Evolutionary conservation across 2,888 invertebrate genomes (phyloP).

Genomic region (Ametastegia equiseti): DNA sequence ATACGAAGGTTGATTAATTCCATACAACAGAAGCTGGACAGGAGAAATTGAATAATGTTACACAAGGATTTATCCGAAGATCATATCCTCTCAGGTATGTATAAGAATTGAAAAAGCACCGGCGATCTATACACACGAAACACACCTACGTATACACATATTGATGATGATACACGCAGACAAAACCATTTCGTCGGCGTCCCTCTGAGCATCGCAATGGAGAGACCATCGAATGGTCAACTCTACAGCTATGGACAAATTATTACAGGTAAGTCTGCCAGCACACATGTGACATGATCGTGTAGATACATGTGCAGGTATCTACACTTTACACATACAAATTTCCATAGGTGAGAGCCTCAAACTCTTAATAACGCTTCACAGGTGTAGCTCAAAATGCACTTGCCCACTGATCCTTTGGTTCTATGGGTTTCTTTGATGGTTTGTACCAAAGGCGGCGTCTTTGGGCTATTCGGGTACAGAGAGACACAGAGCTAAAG

Average conservation of each 20-base stretch:
- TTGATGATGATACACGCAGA: neutral
- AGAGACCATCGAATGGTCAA: neutral
- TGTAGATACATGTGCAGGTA: too few relatives aligned
- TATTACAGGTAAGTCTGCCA: neutral
- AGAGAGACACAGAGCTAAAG: neutral
- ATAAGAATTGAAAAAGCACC: neutral
- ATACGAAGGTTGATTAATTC: slow-evolving; percentile 2
- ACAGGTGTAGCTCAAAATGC: slow-evolving; percentile 15
- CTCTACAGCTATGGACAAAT: neutral
- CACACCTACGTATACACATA: neutral
- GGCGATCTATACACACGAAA: neutral
- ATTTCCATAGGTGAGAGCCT: neutral
- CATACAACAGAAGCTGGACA: neutral
- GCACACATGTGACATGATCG: neutral
- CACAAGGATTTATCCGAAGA: neutral
- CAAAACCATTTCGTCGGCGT: neutral
- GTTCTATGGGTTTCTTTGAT: neutral
- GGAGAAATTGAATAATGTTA: slow-evolving; percentile 11
- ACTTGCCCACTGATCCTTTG: neutral
- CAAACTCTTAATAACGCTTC: neutral
- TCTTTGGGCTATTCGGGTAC: slow-evolving; percentile 1
- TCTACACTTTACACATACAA: slow-evolving; percentile 19
- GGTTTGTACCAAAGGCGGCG: neutral
- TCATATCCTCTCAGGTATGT: neutral
- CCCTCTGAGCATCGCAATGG: neutral